Base-by-base conservation (phyloP, 2,888 invertebrate genomes). In the Plutella xylostella region DNA sequence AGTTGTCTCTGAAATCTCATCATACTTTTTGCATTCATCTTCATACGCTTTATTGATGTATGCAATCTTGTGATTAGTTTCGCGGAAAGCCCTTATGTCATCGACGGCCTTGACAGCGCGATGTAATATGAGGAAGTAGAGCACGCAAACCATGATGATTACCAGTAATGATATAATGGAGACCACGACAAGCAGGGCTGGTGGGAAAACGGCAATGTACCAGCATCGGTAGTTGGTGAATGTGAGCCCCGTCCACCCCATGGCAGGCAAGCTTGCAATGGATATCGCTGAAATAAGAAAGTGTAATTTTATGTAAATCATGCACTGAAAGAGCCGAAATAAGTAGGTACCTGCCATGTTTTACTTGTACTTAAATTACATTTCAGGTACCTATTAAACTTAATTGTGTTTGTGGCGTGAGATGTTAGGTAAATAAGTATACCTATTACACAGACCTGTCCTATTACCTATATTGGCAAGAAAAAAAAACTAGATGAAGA, bases 171-270 rank as follows among this genome's bases (percentile, higher is more conserved):
- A 87, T 9, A 85, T 51, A 6, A 73, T 51, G 1, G 85, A 84
- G 1, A 85, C 79, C 7, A 86, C 57, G 33, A 86, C 57, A 11
- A 87, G 72, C 14, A 87, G 55, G 3, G 72, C 66, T 21, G 80
- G 75, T 4, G 88, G 86, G 28, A 84, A 85, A n/a, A 87, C 60
- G 2, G 82, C 62, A 33, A 87, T 85, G 54, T 87, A 87, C 87
- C 87, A 87, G 58, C 87, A 87, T 35, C 85, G 62, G 60, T 68
- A 72, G 45, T 85, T 85, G 46, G 82, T 78, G 48, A 83, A 69
- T 1, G 84, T 82, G 46, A 76, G 66, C 12, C 85, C 85, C 6
- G 69, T 70, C 70, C 70, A 71, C 14, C 70, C 70, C 67, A 70
- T 68, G 0, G 68, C 69, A 43, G 70, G 70, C 46, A 70, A 55